Conservation (phyloP, 2,888 invertebrate genomes). For the Cerceris rybyensis region DNA sequence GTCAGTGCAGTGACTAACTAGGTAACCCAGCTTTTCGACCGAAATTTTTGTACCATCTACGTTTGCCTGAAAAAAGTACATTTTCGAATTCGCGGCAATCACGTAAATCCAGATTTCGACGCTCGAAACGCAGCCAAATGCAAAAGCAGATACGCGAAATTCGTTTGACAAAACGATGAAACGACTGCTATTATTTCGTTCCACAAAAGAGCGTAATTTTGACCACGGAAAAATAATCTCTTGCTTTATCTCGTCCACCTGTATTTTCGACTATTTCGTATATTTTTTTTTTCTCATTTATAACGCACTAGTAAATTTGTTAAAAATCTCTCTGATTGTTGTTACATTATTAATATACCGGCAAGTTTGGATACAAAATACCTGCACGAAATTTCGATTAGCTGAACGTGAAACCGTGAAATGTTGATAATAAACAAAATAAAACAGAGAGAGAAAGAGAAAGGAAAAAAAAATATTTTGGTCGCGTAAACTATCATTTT, state of each 20-base stretch:
- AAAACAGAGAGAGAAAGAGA: not conserved
- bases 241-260: not conserved
- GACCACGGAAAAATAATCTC: conserved; percentile 26
- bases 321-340: not conserved
- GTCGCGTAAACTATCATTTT: not conserved
- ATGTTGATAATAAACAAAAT: not conserved
- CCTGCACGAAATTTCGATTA: not conserved
- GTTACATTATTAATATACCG: conserved; percentile 2
- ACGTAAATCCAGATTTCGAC: conserved; percentile 15
- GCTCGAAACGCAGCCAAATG: not conserved
- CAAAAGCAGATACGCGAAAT: not conserved
- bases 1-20: not conserved
- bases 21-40: not conserved
- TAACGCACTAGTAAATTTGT: not conserved
- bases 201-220: conserved; percentile 24
- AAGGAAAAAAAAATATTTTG: not conserved
- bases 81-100: conserved; percentile 34
- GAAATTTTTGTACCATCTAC: not conserved
- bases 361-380: not conserved
- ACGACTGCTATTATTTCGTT: conserved; percentile 25
- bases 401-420: not conserved
- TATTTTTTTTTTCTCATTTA: not conserved
- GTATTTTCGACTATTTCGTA: not conserved
- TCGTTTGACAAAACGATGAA: conserved; percentile 28
- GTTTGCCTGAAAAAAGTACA: not conserved